Evolutionary conservation across 2,113 vertebrate species (phyloP).

Genomic region (Centropristis striata): DNA sequence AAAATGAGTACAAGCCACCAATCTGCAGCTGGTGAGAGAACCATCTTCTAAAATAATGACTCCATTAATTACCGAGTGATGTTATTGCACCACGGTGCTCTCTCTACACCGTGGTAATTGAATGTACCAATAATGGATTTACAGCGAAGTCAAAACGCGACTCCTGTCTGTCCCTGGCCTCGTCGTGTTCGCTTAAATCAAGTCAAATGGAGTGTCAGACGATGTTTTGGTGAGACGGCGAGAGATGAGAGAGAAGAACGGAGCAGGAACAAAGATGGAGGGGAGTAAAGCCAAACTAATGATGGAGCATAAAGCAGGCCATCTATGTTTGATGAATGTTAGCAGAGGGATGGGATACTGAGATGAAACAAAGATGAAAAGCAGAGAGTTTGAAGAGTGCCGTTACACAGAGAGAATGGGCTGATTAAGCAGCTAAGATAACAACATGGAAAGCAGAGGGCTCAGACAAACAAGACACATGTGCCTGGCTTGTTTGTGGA

Average conservation of each 20-base stretch:
- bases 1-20: conserved; percentile 31
- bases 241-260: conserved; percentile 11
- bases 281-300: conserved; percentile 53
- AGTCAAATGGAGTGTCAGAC: conserved; percentile 33
- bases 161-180: not conserved
- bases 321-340: conserved; percentile 64
- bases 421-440: conserved; percentile 23
- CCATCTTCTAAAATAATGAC: conserved; percentile 63
- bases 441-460: not conserved
- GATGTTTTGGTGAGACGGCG: conserved; percentile 14
- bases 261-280: conserved; percentile 29
- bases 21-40: conserved; percentile 32
- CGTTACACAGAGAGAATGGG: conserved; percentile 25
- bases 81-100: conserved; percentile 6
- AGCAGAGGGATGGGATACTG: conserved; percentile 37
- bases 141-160: conserved; percentile 8
- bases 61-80: conserved; percentile 58
- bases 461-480: conserved; percentile 25
- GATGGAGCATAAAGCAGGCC: conserved; percentile 46
- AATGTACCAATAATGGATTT: conserved; percentile 57
- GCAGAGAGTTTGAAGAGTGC: conserved; percentile 14
- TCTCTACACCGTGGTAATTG: conserved; percentile 38
- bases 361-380: conserved; percentile 63
- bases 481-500: not conserved
- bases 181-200: conserved; percentile 51